A percentile compares a stretch with the other conserved stretches of the same genome.
Evolutionary conservation across 1,140 invertebrate genomes (phyloP).

Genomic region (Diplogasteroides magnus): DNA sequence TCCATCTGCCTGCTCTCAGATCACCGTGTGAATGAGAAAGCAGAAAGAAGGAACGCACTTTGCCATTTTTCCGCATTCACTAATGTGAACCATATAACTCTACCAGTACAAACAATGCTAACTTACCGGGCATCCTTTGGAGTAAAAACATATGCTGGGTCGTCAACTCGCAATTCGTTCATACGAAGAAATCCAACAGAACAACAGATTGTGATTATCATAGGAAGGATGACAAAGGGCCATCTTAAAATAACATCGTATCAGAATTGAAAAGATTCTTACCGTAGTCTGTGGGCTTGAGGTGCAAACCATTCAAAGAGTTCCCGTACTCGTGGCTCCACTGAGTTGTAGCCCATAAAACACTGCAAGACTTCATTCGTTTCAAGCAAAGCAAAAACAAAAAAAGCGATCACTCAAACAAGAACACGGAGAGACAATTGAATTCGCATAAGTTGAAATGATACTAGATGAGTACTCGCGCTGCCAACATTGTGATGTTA

Average conservation of each 20-base stretch:
- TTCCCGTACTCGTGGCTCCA: constrained; percentile 21
- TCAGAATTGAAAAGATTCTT: not conserved
- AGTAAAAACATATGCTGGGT: constrained; percentile 54
- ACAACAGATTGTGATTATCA: constrained; percentile 41
- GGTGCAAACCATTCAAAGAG: constrained; percentile 30
- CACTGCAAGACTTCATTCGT: too few species aligned
- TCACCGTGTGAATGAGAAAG: too few species aligned
- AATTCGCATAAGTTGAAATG: too few species aligned
- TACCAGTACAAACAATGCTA: constrained; percentile 9
- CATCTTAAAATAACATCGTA: constrained; percentile 33
- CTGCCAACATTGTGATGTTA: too few species aligned
- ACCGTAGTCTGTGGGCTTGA: constrained; percentile 11
- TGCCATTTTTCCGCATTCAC: not conserved
- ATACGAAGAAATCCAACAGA: constrained; percentile 47
- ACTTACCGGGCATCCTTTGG: constrained; percentile 48
- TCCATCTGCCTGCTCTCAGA: too few species aligned
- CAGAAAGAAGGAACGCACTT: too few species aligned
- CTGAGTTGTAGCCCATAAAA: constrained; percentile 23
- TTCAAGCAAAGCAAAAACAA: too few species aligned
- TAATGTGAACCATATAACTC: not conserved
- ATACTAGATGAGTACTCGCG: too few species aligned
- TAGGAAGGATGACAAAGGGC: constrained; percentile 45
- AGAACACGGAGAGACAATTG: too few species aligned
- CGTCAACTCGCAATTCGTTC: constrained; percentile 47
- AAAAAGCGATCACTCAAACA: too few species aligned